Conservation (phyloP, 2,888 invertebrate species). For the Eremobia ochroleuca region DNA sequence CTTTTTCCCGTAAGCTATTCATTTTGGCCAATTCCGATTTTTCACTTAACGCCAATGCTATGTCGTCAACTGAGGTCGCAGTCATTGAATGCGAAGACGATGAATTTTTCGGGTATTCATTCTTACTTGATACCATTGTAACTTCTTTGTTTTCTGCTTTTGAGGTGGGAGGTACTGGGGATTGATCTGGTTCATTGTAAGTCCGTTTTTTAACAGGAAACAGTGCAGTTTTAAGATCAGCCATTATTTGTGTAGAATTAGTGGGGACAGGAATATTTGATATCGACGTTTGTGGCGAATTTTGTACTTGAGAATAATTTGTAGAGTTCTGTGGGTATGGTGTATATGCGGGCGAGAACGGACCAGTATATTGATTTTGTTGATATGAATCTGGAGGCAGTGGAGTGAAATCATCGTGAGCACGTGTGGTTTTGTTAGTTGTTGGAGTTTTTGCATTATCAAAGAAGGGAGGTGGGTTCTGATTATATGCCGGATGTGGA, state of each 20-base stretch:
- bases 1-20: constrained; percentile 80
- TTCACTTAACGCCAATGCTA: constrained; percentile 84
- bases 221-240: constrained; percentile 83
- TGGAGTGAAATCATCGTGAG: constrained; percentile 90
- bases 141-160: constrained; percentile 78
- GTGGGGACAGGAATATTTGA: constrained; percentile 70
- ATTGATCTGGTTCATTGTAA: constrained; percentile 89
- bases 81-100: constrained; percentile 74
- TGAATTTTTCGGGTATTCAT: constrained; percentile 78
- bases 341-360: constrained; percentile 83
- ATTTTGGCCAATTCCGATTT: constrained; percentile 84
- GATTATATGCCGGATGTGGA: constrained; percentile 85
- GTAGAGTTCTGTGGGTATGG: constrained; percentile 82
- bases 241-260: constrained; percentile 73
- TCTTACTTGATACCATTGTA: constrained; percentile 72
- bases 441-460: constrained; percentile 90
- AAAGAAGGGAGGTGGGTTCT: constrained; percentile 91
- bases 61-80: constrained; percentile 83
- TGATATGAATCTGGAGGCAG: constrained; percentile 90
- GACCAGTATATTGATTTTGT: constrained; percentile 86
- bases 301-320: constrained; percentile 81
- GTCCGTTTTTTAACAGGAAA: constrained; percentile 93
- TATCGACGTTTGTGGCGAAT: constrained; percentile 76
- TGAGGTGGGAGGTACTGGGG: constrained; percentile 69
- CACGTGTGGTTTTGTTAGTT: constrained; percentile 86